Evolutionary conservation across 1,140 invertebrate genomes (phyloP), one percentile per base, ranked within the genome.

Genomic region (Littorina saxatilis): DNA sequence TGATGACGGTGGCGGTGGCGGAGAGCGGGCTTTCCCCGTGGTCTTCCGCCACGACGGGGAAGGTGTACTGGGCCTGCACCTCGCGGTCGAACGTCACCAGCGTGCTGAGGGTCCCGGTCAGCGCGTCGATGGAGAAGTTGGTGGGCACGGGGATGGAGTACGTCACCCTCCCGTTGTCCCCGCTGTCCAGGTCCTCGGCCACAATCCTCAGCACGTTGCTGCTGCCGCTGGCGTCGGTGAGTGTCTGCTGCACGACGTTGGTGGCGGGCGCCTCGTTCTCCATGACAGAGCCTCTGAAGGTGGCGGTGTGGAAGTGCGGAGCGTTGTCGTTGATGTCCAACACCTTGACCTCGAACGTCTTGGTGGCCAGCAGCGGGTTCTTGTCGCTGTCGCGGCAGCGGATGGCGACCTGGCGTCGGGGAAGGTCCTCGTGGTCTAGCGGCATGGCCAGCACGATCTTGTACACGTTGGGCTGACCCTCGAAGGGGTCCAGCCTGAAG

Each of bases 161-260:
- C 77, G 87, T 68, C 76, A 91, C 82, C 84, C 90, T 72, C 79
- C 96, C 96, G 92, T 98, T 98, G 7, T 95, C 93, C 39, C 96
- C 97, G 89, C 96, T 96, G 92, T 99, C 98, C 27, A 68, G 37
- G 82, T 92, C 91, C 17, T 83, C 86, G 4, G 91, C 91, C 13
- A 73, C 82, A 0, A 92, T 87, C 55, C 43, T 61, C 39, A 1
- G 96, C 0, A 96, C 94, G 23, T 80, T 83, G n/a, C 75, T 29
- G 70, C 78, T 63, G 43, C 78, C 77, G 52, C 15, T 58, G 37
- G n/a, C 17, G 17, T 39, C 74, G 2, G 23, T 32, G 2, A 11
- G 95, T 94, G 93, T 99, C 98, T 20, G 96, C 97, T 43, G n/a
- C 29, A 0, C 96, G 0, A 96, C 94, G 32, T 95, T 95, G 0